Percentiles rank a stretch among this genome's conserved stretches.
phyloP scores from a whole-genome alignment of 2,888 invertebrate genomes.

The Parnassius mnemosyne region DNA sequence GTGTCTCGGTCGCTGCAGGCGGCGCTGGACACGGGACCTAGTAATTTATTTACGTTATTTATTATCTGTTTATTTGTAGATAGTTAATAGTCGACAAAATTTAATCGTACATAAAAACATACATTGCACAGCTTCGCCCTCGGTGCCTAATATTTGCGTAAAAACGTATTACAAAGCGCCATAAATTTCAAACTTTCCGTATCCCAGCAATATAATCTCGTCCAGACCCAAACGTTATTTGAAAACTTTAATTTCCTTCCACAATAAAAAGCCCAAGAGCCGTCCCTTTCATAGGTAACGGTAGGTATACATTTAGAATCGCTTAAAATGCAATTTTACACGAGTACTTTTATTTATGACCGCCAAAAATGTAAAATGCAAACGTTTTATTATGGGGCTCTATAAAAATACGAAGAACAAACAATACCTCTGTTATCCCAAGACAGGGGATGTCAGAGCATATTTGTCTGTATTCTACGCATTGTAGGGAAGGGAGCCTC shows the following conservation, averaged over 20 bases:
- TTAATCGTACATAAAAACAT: slow-evolving; percentile 26
- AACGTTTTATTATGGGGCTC: slow-evolving; percentile 76
- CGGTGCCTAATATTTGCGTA: slow-evolving; percentile 29
- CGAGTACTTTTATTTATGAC: slow-evolving; percentile 73
- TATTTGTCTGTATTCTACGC: slow-evolving; percentile 56
- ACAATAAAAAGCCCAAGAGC: slow-evolving; percentile 46
- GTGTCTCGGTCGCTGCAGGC: slow-evolving; percentile 46
- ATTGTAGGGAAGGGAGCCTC: slow-evolving; percentile 49
- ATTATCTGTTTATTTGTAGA: slow-evolving; percentile 52
- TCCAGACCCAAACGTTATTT: slow-evolving; percentile 51
- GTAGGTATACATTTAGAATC: slow-evolving; percentile 62
- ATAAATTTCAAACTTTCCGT: slow-evolving; percentile 53
- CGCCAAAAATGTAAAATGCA: slow-evolving; percentile 77
- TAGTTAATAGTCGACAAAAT: slow-evolving; percentile 40
- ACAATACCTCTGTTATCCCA: slow-evolving; percentile 69
- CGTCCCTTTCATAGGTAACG: slow-evolving; percentile 59
- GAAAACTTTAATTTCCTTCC: slow-evolving; percentile 49
- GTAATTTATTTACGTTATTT: slow-evolving; percentile 67
- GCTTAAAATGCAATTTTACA: slow-evolving; percentile 79
- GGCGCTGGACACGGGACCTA: slow-evolving; percentile 56
- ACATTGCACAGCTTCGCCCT: slow-evolving; percentile 18
- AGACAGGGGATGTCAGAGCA: slow-evolving; percentile 64
- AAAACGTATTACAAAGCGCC: slow-evolving; percentile 38
- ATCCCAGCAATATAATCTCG: slow-evolving; percentile 40
- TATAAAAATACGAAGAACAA: slow-evolving; percentile 77